Evolutionary conservation across 2,888 invertebrate species (phyloP).

Genomic region (Pyrrhia umbra): DNA sequence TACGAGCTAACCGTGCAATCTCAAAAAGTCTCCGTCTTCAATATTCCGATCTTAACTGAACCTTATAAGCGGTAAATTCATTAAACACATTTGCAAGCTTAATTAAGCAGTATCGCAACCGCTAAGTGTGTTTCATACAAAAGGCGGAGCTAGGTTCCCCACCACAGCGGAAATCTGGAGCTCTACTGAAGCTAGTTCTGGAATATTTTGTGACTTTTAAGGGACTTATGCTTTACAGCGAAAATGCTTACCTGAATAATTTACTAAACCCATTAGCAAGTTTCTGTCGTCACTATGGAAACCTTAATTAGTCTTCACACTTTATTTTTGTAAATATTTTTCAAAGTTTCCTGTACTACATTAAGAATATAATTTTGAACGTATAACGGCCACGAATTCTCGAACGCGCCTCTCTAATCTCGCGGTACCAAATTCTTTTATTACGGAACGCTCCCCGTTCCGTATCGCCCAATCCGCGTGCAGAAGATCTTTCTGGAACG

Average conservation of each 20-base stretch:
- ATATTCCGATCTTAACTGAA: slow-evolving; percentile 11
- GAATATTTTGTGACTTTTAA: slow-evolving; percentile 1
- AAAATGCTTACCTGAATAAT: neutral
- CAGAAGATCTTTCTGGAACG: too few species aligned
- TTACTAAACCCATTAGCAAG: neutral
- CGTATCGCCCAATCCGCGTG: too few species aligned
- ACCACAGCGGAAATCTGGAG: neutral
- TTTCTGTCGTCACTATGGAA: neutral
- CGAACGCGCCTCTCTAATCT: too few species aligned
- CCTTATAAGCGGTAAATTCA: slow-evolving; percentile 31
- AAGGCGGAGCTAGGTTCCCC: neutral
- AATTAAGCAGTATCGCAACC: slow-evolving; percentile 35
- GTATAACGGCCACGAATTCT: too few species aligned
- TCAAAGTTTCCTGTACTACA: too few species aligned
- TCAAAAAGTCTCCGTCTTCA: neutral
- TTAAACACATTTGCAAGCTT: slow-evolving; percentile 22
- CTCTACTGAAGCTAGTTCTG: neutral
- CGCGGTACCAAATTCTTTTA: too few species aligned
- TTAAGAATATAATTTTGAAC: too few species aligned
- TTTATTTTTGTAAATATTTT: neutral
- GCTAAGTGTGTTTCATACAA: slow-evolving; percentile 30
- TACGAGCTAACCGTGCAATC: neutral
- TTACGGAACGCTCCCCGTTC: too few species aligned
- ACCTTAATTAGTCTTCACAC: neutral
- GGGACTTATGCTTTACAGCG: neutral